Evolutionary conservation across 2,888 invertebrate species (phyloP).

Genomic region (Actias luna): DNA sequence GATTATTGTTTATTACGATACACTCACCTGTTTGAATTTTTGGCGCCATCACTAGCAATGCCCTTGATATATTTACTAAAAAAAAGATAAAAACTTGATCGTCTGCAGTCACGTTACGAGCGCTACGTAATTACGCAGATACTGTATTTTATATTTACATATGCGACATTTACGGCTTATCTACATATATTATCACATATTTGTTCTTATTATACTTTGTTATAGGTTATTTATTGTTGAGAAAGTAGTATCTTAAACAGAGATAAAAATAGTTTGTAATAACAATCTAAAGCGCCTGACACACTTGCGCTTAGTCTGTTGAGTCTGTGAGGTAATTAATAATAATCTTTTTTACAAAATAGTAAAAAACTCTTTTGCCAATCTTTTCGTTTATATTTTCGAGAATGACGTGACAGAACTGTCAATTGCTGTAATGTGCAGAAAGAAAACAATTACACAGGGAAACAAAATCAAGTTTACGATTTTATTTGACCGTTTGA

Average conservation of each 20-base stretch:
- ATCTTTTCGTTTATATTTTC: too few relatives aligned
- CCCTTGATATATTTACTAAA: background rate
- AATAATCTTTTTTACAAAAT: too few relatives aligned
- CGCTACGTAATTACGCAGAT: background rate
- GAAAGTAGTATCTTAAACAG: background rate
- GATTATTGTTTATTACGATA: too few relatives aligned
- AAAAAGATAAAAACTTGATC: background rate
- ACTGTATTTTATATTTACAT: background rate
- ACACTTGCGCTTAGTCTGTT: background rate
- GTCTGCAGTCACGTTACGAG: background rate
- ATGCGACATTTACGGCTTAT: background rate
- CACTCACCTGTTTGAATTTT: conserved; percentile 61
- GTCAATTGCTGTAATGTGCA: too few relatives aligned
- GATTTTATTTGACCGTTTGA: background rate
- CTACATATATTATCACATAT: background rate
- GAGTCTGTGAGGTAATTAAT: background rate
- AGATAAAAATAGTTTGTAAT: background rate
- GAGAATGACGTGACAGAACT: too few relatives aligned
- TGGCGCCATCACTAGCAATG: conserved; percentile 38
- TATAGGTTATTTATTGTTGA: background rate
- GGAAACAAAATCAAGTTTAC: background rate
- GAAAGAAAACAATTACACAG: too few relatives aligned
- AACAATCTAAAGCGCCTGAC: background rate
- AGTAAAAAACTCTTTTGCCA: background rate
- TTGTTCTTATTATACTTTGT: background rate